Percentiles rank a stretch among this genome's conserved stretches.
Evolutionary conservation across 2,888 invertebrate genomes (phyloP).

Genomic region (Dendrolimus pini): DNA sequence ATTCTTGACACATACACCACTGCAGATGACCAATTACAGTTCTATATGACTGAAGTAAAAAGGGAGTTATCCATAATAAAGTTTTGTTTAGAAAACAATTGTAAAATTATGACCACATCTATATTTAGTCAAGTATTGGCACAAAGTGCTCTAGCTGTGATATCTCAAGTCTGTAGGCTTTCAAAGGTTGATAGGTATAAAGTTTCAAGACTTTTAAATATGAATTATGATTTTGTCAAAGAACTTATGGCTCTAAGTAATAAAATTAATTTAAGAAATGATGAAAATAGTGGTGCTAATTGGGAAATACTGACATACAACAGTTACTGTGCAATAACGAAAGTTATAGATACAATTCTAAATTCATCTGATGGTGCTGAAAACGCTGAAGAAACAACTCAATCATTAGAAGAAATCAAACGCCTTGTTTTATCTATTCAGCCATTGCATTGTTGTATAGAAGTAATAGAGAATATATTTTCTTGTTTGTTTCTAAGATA

Average conservation of each 20-base stretch:
- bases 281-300: constrained; percentile 31
- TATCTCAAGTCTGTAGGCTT: constrained; percentile 69
- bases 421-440: constrained; percentile 62
- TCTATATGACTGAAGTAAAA: constrained; percentile 68
- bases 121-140: constrained; percentile 62
- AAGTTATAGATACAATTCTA: constrained; percentile 65
- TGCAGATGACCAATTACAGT: constrained; percentile 57
- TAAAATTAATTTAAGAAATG: constrained; percentile 28
- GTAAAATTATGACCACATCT: constrained; percentile 68
- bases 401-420: constrained; percentile 65
- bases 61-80: constrained; percentile 67
- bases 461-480: constrained; percentile 84
- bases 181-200: constrained; percentile 69
- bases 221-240: constrained; percentile 59
- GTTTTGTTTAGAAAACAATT: constrained; percentile 68
- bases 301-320: constrained; percentile 71
- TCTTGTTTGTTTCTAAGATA: constrained; percentile 81
- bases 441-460: constrained; percentile 67
- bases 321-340: constrained; percentile 69
- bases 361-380: constrained; percentile 48
- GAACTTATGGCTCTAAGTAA: constrained; percentile 47
- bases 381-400: constrained; percentile 45
- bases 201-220: constrained; percentile 61
- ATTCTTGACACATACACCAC: constrained; percentile 63
- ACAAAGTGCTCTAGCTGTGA: constrained; percentile 66